Percentiles rank a stretch among this genome's conserved stretches.
Conservation (phyloP, 2,797 vertebrate genomes). For the Hyperoplus lanceolatus region DNA sequence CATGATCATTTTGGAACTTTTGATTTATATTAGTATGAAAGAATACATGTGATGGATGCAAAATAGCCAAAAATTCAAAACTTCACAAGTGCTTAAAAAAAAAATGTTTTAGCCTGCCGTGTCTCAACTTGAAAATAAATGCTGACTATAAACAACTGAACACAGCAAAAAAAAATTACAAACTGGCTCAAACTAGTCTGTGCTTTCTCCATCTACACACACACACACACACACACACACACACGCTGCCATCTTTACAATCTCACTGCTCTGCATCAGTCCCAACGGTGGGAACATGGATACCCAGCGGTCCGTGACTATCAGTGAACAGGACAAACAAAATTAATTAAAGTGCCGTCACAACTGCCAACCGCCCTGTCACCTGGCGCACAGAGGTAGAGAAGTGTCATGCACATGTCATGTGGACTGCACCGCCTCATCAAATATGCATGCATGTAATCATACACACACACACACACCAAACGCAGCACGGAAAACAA, state of each 20-base stretch:
- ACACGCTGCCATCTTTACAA: conserved; percentile 19
- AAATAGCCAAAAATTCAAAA: no score
- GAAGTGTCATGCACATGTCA: conserved; percentile 76
- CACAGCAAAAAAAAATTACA: not conserved
- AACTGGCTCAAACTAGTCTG: not conserved
- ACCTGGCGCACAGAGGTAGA: conserved; percentile 84
- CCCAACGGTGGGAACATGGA: conserved; percentile 73
- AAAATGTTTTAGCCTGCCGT: no score
- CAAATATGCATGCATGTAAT: conserved; percentile 63
- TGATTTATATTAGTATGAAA: no score
- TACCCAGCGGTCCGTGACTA: conserved; percentile 82
- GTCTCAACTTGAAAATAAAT: conserved; percentile 7
- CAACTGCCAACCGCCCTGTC: conserved; percentile 85
- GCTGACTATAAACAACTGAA: conserved; percentile 22
- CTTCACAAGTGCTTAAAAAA: not conserved
- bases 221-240: conserved; percentile 30
- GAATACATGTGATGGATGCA: no score
- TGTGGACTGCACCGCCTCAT: conserved; percentile 56
- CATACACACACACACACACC: conserved; percentile 15
- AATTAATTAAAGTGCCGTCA: conserved; percentile 88
- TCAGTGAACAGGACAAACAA: conserved; percentile 88
- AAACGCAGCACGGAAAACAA: conserved; percentile 16
- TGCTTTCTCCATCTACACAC: not conserved
- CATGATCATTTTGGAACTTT: no score
- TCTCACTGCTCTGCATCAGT: conserved; percentile 62